Conservation (phyloP, 2,888 invertebrate genomes). For the Agrochola lychnidis region DNA sequence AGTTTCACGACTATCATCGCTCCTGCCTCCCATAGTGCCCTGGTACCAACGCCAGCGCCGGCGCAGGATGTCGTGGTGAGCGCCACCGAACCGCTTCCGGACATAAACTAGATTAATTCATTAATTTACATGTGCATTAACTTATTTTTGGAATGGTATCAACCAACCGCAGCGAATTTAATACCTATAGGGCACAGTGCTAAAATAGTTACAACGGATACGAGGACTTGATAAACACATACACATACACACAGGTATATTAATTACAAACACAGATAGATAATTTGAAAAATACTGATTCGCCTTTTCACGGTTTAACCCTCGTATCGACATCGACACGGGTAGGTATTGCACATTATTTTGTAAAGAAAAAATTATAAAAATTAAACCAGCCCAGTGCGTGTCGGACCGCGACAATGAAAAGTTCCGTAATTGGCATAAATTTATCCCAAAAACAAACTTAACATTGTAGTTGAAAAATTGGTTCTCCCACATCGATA, state of each 20-base stretch:
- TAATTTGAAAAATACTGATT: not conserved
- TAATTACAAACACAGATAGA: not conserved
- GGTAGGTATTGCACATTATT: too few species aligned
- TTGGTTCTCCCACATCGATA: too few species aligned
- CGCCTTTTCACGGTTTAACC: not conserved
- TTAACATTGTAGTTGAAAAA: too few species aligned
- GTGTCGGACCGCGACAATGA: too few species aligned
- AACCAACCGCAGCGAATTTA: not conserved
- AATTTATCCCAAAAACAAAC: too few species aligned
- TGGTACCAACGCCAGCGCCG: not conserved
- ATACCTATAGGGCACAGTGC: not conserved
- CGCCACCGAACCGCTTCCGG: constrained; percentile 41
- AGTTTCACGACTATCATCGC: constrained; percentile 45
- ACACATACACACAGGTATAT: too few species aligned
- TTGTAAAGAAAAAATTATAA: not conserved
- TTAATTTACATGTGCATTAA: constrained; percentile 20
- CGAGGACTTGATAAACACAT: not conserved
- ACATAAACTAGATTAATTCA: constrained; percentile 37
- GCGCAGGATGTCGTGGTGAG: constrained; percentile 52
- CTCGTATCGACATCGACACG: not conserved
- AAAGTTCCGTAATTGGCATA: too few species aligned
- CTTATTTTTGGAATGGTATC: constrained; percentile 19
- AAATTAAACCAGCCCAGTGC: too few species aligned
- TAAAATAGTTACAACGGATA: not conserved
- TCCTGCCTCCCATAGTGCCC: not conserved